Evolutionary conservation across 1,140 invertebrate species (phyloP).

Genomic region (Babylonia areolata): DNA sequence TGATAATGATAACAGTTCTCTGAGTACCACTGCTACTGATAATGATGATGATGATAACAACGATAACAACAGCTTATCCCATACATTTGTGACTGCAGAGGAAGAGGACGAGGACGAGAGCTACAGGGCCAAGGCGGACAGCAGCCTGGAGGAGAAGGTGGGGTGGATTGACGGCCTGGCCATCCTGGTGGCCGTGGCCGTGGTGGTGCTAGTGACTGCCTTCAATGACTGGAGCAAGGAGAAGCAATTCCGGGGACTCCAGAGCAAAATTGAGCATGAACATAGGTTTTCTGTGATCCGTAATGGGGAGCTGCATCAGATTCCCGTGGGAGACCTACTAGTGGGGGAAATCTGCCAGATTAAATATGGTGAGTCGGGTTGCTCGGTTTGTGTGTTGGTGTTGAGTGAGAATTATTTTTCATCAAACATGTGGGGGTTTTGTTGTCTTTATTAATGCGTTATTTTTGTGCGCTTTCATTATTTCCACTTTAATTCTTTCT

Average conservation of each 20-base stretch:
- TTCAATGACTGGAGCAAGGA: conserved; percentile 99
- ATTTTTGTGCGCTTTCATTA: too few species aligned
- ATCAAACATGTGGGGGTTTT: too few species aligned
- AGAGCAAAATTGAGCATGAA: conserved; percentile 98
- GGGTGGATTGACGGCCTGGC: conserved; percentile 99
- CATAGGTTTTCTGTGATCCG: conserved; percentile 99
- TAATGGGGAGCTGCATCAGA: conserved; percentile 92
- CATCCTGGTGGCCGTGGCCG: conserved; percentile 97
- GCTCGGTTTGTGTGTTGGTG: background rate
- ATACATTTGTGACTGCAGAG: conserved; percentile 31
- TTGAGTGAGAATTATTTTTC: background rate
- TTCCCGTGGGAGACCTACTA: conserved; percentile 97
- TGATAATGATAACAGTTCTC: too few species aligned
- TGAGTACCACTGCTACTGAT: too few species aligned
- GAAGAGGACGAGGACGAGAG: conserved; percentile 39
- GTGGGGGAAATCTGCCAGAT: conserved; percentile 98
- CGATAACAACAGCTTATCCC: too few species aligned
- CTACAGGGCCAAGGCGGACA: conserved; percentile 67
- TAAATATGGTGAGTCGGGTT: conserved; percentile 78
- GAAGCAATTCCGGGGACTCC: conserved; percentile 96
- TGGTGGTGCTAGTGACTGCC: conserved; percentile 98
- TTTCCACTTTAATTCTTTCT: too few species aligned
- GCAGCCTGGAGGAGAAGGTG: conserved; percentile 91
- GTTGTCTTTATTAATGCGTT: too few species aligned
- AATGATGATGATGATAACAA: too few species aligned